phyloP scores from a whole-genome alignment of 2,888 invertebrate species.

The Zygogramma bicolorata region DNA sequence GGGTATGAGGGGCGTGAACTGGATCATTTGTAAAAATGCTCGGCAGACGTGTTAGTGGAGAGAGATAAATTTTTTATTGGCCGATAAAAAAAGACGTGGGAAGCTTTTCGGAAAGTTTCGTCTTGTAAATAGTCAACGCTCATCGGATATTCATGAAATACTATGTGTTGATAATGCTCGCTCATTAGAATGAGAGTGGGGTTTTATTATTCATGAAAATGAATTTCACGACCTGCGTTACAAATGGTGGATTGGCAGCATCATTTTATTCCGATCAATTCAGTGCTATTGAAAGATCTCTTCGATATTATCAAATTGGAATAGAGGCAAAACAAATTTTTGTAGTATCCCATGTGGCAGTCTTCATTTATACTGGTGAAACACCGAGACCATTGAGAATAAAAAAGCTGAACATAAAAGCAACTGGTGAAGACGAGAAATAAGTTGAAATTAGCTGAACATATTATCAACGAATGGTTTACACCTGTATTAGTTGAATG shows the following conservation, averaged over 20 bases:
- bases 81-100: not conserved
- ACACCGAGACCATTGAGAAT: too few relatives aligned
- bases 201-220: not conserved
- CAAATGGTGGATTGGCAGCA: not conserved
- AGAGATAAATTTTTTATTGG: not conserved
- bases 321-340: too few relatives aligned
- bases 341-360: too few relatives aligned
- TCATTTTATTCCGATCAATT: too few relatives aligned
- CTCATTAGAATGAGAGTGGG: not conserved
- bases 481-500: too few relatives aligned
- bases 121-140: not conserved
- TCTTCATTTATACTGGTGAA: too few relatives aligned
- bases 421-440: too few relatives aligned
- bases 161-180: not conserved
- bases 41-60: not conserved
- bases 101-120: not conserved
- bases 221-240: not conserved
- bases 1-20: conserved; percentile 13
- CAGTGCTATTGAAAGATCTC: too few relatives aligned
- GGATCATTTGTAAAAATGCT: conserved; percentile 17
- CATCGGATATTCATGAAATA: not conserved
- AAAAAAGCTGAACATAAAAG: too few relatives aligned
- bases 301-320: too few relatives aligned
- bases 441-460: too few relatives aligned
- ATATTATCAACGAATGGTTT: too few relatives aligned